Conservation (phyloP, 2,113 vertebrate genomes). For the Coryphaenoides rupestris region DNA sequence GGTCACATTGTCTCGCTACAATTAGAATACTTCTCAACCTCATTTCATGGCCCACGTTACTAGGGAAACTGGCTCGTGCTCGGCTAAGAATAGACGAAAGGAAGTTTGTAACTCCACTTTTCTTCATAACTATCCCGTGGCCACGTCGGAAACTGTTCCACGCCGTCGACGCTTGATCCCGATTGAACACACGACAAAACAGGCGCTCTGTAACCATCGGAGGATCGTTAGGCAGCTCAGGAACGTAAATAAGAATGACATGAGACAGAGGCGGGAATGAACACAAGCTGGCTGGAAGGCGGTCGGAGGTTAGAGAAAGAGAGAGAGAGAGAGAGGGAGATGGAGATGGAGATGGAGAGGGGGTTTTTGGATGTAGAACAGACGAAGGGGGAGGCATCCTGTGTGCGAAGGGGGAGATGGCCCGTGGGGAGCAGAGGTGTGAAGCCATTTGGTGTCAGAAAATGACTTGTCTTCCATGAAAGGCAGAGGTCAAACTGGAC, state of each 20-base stretch:
- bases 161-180: background rate
- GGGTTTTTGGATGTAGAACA: background rate
- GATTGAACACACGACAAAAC: conserved; percentile 3
- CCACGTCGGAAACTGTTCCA: background rate
- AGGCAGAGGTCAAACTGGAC: too few species aligned
- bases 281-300: too few species aligned
- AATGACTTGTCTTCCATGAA: too few species aligned
- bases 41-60: background rate
- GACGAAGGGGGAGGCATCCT: background rate
- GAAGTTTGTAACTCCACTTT: conserved; percentile 1
- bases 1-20: background rate
- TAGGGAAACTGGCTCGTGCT: background rate
- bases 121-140: background rate
- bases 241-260: conserved; percentile 1
- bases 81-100: background rate
- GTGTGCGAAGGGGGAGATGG: background rate
- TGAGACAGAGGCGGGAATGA: conserved; percentile 11
- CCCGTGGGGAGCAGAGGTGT: too few species aligned
- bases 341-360: too few species aligned
- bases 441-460: too few species aligned
- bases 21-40: background rate
- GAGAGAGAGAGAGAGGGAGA: too few species aligned
- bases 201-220: too few species aligned
- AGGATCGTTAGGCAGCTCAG: conserved; percentile 12
- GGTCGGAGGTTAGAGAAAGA: too few species aligned